Evolutionary conservation across 2,113 vertebrate species (phyloP).

Genomic region (Apus apus): DNA sequence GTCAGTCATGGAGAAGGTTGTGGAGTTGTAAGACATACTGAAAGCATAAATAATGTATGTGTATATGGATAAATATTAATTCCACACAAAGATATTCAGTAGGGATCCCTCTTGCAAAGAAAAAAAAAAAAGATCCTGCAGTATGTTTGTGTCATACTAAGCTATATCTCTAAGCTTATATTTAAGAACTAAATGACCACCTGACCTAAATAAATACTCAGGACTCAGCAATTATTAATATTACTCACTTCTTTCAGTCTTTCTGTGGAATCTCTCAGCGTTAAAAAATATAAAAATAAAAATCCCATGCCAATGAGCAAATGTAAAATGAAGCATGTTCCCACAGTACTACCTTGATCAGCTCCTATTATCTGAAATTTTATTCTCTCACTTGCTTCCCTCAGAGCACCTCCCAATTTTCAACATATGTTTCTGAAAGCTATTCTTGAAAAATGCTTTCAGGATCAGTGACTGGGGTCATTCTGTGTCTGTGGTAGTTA

Average conservation of each 20-base stretch:
- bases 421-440: background rate
- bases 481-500: background rate
- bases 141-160: background rate
- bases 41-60: background rate
- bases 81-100: background rate
- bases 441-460: background rate
- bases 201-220: background rate
- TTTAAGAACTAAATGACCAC: background rate
- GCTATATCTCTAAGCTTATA: background rate
- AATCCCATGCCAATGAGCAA: background rate
- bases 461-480: background rate
- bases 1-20: background rate
- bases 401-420: background rate
- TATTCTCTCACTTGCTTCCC: background rate
- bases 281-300: background rate
- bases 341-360: background rate
- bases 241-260: background rate
- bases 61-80: background rate
- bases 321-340: background rate
- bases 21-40: background rate
- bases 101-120: background rate
- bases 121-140: background rate
- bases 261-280: background rate
- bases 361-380: background rate
- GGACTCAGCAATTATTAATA: background rate